A percentile compares a stretch with the other conserved stretches of the same genome.
phyloP scores from a whole-genome alignment of 2,888 invertebrate species.

The Myopa testacea region DNA sequence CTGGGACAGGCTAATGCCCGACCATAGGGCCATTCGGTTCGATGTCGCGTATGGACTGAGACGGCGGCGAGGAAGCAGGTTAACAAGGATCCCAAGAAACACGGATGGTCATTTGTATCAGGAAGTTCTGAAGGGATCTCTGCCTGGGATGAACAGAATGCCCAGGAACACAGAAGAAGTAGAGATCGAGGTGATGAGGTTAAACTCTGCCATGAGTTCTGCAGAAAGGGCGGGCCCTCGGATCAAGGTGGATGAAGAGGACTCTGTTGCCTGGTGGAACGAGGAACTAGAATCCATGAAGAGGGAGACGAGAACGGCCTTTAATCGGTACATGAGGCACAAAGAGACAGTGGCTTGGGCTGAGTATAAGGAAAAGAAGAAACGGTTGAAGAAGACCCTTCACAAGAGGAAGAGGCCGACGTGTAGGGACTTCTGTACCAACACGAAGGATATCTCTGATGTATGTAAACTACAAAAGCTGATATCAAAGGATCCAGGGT shows the following conservation, averaged over 20 bases:
- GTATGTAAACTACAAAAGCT: slow-evolving; percentile 13
- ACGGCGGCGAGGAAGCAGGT: no score
- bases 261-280: background rate
- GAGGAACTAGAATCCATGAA: background rate
- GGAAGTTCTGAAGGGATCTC: no score
- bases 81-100: no score
- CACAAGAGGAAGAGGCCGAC: background rate
- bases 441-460: background rate
- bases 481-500: no score
- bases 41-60: no score
- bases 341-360: background rate
- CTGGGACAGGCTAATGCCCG: no score
- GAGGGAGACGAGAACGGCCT: slow-evolving; percentile 8
- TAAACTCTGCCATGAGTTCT: background rate
- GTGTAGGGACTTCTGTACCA: background rate
- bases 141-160: no score
- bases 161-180: background rate
- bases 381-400: background rate
- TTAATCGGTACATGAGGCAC: slow-evolving; percentile 2
- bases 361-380: background rate
- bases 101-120: no score
- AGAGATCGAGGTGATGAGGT: background rate
- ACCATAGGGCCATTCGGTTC: no score
- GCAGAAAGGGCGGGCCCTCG: background rate
- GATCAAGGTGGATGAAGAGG: background rate